Conservation (phyloP, 2,888 invertebrate species). For the Diarsia dahlii region DNA sequence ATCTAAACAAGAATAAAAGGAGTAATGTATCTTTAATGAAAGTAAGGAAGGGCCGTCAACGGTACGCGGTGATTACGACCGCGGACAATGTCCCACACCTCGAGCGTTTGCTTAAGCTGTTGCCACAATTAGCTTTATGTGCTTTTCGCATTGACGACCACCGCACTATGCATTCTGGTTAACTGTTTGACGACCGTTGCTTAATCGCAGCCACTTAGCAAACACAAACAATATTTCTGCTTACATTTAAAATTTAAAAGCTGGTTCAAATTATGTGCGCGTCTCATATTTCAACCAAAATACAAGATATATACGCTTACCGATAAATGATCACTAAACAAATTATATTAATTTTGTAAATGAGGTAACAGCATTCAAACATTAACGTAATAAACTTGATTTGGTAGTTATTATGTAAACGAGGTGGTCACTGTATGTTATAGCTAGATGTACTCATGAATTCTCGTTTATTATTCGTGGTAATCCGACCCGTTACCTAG, state of each 20-base stretch:
- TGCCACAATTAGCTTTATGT: constrained; percentile 60
- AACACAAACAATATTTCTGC: background rate
- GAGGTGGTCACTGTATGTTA: constrained; percentile 70
- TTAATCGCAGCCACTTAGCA: constrained; percentile 16
- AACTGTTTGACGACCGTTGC: constrained; percentile 8
- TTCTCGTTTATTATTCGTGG: constrained; percentile 84
- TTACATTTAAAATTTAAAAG: background rate
- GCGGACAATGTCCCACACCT: constrained; percentile 62
- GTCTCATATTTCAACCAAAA: constrained; percentile 20
- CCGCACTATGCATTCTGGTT: constrained; percentile 27
- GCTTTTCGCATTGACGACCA: constrained; percentile 30
- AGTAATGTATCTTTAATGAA: constrained; percentile 87
- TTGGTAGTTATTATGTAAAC: constrained; percentile 73
- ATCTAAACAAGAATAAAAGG: constrained; percentile 87
- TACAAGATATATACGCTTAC: constrained; percentile 23
- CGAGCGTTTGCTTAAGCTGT: constrained; percentile 45
- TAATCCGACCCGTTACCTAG: constrained; percentile 83
- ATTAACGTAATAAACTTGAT: constrained; percentile 64
- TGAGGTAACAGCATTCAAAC: constrained; percentile 50
- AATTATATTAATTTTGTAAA: constrained; percentile 56
- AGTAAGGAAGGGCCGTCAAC: constrained; percentile 73
- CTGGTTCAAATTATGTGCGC: background rate
- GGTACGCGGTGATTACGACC: constrained; percentile 61
- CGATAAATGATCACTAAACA: constrained; percentile 42
- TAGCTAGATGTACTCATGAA: constrained; percentile 71